These are phyloP conservation scores for Ganaspis brasiliensis DNA, from an alignment of 2,888 invertebrate species.

Conservation along the genomic window DNA sequence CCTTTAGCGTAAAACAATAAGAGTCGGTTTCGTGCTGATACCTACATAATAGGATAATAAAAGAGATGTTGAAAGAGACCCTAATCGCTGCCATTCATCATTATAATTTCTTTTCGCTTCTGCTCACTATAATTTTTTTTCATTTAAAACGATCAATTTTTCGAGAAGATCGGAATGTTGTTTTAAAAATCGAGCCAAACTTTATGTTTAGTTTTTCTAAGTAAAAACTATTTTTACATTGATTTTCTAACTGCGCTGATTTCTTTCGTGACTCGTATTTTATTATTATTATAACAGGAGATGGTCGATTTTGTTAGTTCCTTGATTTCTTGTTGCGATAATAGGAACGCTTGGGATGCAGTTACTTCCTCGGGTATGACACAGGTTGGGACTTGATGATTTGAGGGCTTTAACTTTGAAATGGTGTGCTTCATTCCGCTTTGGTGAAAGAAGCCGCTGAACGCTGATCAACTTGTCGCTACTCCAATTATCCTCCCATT, in stretches of 20 bases:
- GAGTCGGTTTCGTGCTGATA: neutral
- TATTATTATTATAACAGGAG: neutral
- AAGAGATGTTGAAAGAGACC: conserved; percentile 16
- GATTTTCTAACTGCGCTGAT: too few relatives aligned
- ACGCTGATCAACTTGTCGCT: conserved; percentile 74
- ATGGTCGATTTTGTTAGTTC: neutral
- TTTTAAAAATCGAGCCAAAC: too few relatives aligned
- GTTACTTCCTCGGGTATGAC: neutral
- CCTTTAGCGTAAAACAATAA: conserved; percentile 12
- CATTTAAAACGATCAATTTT: neutral
- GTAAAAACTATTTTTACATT: too few relatives aligned
- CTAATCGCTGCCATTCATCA: neutral
- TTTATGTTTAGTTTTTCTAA: too few relatives aligned
- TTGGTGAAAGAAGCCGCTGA: conserved; percentile 62
- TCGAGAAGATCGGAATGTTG: neutral
- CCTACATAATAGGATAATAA: neutral
- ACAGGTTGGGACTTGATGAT: conserved; percentile 7
- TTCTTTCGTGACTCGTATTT: too few relatives aligned
- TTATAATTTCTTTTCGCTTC: neutral
- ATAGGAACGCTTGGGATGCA: conserved; percentile 6
- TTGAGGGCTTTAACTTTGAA: neutral
- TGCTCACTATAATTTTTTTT: neutral
- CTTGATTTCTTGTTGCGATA: neutral
- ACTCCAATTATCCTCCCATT: conserved; percentile 70
- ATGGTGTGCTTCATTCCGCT: conserved; percentile 9